phyloP scores from a whole-genome alignment of 2,113 vertebrate species.

The Lepidothrix coronata region DNA sequence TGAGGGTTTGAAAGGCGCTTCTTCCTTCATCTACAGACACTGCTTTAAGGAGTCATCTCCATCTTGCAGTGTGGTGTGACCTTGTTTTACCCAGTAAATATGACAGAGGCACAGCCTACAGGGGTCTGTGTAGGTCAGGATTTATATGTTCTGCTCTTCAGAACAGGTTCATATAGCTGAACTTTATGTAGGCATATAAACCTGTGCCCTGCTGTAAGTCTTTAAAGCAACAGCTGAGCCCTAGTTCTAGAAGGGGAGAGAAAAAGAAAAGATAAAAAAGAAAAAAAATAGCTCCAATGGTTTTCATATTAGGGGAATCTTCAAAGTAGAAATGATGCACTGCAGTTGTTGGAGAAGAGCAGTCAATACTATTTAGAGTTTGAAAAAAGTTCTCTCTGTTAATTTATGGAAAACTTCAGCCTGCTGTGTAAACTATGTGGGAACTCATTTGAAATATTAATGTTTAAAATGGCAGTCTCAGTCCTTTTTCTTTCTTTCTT shows the following conservation, averaged over 20 bases:
- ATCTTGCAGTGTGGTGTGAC: neutral
- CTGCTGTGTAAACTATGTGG: neutral
- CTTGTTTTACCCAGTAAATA: neutral
- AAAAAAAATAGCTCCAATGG: neutral
- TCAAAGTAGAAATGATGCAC: neutral
- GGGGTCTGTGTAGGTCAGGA: neutral
- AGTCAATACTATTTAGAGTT: neutral
- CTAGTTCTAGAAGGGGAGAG: neutral
- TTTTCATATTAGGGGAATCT: neutral
- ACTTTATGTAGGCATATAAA: neutral
- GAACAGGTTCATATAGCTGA: neutral
- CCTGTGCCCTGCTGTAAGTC: neutral
- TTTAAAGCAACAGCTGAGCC: neutral
- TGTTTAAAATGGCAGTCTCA: neutral
- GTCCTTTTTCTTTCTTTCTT: neutral
- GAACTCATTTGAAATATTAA: conserved; percentile 2
- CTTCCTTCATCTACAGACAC: neutral
- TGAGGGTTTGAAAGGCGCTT: neutral
- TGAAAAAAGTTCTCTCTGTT: neutral
- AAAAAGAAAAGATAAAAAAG: neutral
- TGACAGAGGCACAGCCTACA: neutral
- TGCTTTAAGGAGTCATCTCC: neutral
- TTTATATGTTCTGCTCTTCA: neutral
- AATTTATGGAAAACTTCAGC: neutral
- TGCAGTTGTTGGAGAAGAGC: neutral